Evolutionary conservation across 2,888 invertebrate genomes (phyloP).

Genomic region (Bunonema sp.): DNA sequence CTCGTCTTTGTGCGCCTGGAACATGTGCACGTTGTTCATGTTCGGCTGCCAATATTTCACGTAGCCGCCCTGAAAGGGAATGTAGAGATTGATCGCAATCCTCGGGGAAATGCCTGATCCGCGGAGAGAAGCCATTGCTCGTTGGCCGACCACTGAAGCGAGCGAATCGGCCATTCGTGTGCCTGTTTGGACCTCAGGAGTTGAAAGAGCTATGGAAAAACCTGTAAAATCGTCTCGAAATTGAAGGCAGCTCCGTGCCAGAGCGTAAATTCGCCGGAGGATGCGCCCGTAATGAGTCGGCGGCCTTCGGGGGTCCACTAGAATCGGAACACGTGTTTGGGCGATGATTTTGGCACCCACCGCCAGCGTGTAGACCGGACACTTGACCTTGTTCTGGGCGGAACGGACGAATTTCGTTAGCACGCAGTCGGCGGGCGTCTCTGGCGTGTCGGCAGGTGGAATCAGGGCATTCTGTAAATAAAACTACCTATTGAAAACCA

Average conservation of each 20-base stretch:
- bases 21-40: conserved; percentile 99
- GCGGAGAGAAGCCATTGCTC: conserved; percentile 99
- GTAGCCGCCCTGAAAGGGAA: conserved; percentile 9
- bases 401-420: conserved; percentile 83
- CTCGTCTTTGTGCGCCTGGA: conserved; percentile 93
- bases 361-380: conserved; percentile 92
- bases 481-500: conserved; percentile 53
- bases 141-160: conserved; percentile 98
- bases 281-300: conserved; percentile 88
- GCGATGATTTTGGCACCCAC: conserved; percentile 43
- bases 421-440: conserved; percentile 85
- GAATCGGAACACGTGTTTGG: conserved; percentile 9
- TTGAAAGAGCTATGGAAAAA: conserved; percentile 43
- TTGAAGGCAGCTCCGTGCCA: conserved; percentile 99
- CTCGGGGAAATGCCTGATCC: too few relatives aligned
- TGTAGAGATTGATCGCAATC: not conserved
- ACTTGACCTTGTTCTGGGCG: conserved; percentile 98
- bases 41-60: conserved; percentile 99
- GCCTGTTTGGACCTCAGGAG: too few relatives aligned
- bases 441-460: conserved; percentile 79
- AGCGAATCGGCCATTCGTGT: conserved; percentile 94
- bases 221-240: conserved; percentile 99
- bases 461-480: conserved; percentile 55
- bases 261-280: conserved; percentile 93
- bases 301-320: conserved; percentile 96